A percentile compares a stretch with the other conserved stretches of the same genome.
These are phyloP conservation scores for Melinopterus prodromus DNA, from an alignment of 2,888 invertebrate genomes.

Conservation along the genomic window DNA sequence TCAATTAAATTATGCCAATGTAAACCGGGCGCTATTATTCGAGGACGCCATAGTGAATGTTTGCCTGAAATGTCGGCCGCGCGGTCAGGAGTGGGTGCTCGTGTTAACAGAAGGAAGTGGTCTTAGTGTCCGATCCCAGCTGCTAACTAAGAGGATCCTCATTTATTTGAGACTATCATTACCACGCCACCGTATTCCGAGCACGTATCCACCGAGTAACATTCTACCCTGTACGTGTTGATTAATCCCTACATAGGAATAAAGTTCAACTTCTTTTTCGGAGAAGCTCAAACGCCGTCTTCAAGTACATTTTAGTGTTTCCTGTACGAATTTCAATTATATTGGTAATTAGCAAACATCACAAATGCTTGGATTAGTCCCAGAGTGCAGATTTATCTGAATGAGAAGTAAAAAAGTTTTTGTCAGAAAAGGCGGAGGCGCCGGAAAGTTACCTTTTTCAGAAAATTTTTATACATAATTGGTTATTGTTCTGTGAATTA, in stretches of 20 bases:
- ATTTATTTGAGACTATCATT: slow-evolving; percentile 4
- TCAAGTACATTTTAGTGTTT: too few species aligned
- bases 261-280: too few species aligned
- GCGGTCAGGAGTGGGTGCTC: not conserved
- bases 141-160: not conserved
- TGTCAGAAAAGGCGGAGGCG: too few species aligned
- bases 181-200: not conserved
- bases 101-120: not conserved
- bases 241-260: not conserved
- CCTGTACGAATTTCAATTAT: too few species aligned
- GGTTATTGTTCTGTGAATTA: too few species aligned
- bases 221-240: not conserved
- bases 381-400: too few species aligned
- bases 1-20: not conserved
- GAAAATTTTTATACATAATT: too few species aligned
- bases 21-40: not conserved
- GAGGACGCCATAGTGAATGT: not conserved
- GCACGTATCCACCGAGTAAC: not conserved
- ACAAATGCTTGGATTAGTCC: too few species aligned
- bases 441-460: too few species aligned
- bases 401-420: too few species aligned
- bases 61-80: not conserved
- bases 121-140: not conserved
- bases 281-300: too few species aligned
- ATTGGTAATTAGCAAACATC: too few species aligned